Conservation (phyloP, 2,113 vertebrate species). For the Vireo altiloquus region DNA sequence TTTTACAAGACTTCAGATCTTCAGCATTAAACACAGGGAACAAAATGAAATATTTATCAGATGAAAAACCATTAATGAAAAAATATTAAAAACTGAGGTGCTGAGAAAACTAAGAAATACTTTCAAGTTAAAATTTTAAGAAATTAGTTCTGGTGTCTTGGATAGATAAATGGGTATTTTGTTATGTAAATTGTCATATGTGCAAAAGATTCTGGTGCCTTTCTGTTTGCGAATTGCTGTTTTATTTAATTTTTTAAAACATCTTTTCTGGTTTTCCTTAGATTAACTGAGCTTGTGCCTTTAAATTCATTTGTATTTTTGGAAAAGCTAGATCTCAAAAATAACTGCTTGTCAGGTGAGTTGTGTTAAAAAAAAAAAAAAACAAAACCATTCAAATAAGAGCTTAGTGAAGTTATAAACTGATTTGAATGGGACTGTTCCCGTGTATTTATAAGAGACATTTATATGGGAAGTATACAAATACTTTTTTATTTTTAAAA, state of each 20-base stretch:
- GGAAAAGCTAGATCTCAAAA: slow-evolving; percentile 80
- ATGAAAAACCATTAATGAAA: background rate
- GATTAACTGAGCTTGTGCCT: slow-evolving; percentile 80
- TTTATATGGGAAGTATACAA: background rate
- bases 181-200: background rate
- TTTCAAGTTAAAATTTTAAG: background rate
- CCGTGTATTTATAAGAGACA: background rate
- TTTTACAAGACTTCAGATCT: background rate
- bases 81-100: background rate
- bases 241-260: background rate
- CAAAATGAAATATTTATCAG: background rate
- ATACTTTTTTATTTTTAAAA: too few relatives aligned
- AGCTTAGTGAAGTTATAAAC: background rate
- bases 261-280: slow-evolving; percentile 60
- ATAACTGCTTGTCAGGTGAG: slow-evolving; percentile 92
- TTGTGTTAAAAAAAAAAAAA: background rate
- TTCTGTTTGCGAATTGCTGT: background rate
- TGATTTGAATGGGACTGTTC: background rate
- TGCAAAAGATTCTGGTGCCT: background rate
- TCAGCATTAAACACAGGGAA: background rate
- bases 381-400: background rate
- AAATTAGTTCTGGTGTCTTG: background rate
- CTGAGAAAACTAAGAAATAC: background rate
- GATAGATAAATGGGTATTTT: background rate
- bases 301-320: slow-evolving; percentile 83